Conservation (phyloP, 2,113 vertebrate species). For the Apteryx owenii region DNA sequence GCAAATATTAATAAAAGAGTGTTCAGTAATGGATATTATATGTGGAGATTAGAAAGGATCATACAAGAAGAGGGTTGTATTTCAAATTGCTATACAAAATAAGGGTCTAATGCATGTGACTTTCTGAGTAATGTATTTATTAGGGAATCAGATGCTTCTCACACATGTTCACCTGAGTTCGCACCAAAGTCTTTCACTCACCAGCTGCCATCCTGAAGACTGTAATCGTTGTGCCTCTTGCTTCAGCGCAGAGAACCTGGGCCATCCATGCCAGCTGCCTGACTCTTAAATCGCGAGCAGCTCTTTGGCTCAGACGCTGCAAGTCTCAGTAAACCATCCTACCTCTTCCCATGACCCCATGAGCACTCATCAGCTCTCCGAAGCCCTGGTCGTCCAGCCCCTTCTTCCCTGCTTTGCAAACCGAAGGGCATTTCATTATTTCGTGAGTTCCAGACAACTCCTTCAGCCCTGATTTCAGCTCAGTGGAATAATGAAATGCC, state of each 20-base stretch:
- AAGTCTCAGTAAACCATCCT: neutral
- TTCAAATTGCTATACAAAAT: neutral
- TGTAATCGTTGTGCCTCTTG: neutral
- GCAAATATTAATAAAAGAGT: neutral
- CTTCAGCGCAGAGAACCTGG: neutral
- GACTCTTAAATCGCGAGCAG: rapidly evolving
- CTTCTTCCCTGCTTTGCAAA: neutral
- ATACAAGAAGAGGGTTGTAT: neutral
- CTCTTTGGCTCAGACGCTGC: neutral
- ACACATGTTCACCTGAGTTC: neutral
- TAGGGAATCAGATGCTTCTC: neutral
- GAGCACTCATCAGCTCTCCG: neutral
- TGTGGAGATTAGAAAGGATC: neutral
- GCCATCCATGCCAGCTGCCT: neutral
- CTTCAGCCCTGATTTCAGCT: neutral
- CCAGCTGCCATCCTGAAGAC: neutral
- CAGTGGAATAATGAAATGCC: neutral
- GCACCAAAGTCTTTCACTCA: neutral
- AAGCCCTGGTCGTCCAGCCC: neutral
- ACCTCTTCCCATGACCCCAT: neutral
- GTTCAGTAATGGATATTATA: neutral
- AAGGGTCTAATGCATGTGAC: neutral
- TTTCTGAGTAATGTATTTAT: neutral
- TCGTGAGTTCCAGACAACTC: neutral
- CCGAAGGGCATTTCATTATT: neutral